Conservation (phyloP, 2,888 invertebrate genomes). For the Callimorpha dominula region DNA sequence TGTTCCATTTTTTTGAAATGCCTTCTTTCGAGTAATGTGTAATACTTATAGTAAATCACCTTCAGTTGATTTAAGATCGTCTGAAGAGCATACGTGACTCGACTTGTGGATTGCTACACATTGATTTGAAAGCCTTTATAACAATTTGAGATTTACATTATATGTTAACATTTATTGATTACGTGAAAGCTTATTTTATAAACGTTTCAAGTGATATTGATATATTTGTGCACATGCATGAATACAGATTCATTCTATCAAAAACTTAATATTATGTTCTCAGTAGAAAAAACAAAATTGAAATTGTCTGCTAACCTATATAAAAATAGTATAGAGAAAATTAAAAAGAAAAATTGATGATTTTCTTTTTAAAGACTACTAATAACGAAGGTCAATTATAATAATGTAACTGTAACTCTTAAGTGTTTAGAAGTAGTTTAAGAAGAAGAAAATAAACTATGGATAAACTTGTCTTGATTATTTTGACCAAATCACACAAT, state of each 20-base stretch:
- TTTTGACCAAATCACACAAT: not conserved
- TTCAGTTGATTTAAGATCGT: slow-evolving; percentile 19
- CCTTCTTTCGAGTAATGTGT: slow-evolving; percentile 9
- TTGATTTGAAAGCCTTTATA: slow-evolving; percentile 11
- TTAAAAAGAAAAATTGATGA: no score
- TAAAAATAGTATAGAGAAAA: no score
- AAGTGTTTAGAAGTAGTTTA: not conserved
- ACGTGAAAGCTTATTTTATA: slow-evolving; percentile 1
- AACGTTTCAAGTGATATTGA: not conserved
- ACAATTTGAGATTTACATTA: not conserved
- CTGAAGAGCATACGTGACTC: slow-evolving; percentile 24
- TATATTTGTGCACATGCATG: not conserved
- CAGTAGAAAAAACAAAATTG: no score
- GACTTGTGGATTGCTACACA: slow-evolving; percentile 7
- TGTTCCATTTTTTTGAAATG: not conserved
- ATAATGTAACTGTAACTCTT: not conserved
- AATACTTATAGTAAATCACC: slow-evolving; percentile 11
- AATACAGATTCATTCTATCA: no score
- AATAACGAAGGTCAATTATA: no score
- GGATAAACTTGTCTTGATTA: not conserved
- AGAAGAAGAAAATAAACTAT: not conserved
- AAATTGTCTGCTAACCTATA: no score
- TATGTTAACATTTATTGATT: not conserved
- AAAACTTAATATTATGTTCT: no score
- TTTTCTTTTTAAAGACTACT: not conserved